Conservation (phyloP, 2,888 invertebrate species). For the Drosophila meridionalis region DNA sequence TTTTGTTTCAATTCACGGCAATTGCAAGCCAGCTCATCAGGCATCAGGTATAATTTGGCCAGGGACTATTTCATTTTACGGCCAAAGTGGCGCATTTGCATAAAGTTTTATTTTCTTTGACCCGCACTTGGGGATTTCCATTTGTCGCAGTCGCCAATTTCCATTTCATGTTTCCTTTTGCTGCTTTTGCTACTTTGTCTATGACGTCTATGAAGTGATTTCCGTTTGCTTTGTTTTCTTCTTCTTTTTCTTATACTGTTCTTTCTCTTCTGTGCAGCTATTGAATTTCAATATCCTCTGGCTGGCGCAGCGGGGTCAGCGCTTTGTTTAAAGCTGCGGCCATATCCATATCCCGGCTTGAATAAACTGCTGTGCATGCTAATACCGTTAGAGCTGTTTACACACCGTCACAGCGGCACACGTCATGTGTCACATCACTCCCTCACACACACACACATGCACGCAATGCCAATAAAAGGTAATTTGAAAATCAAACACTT, state of each 20-base stretch:
- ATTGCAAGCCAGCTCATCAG: slow-evolving; percentile 75
- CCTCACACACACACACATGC: slow-evolving; percentile 17
- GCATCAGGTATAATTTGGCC: slow-evolving; percentile 79
- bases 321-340: slow-evolving; percentile 46
- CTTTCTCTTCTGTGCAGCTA: slow-evolving; percentile 48
- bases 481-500: slow-evolving; percentile 82
- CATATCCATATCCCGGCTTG: slow-evolving; percentile 23
- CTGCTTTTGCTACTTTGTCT: slow-evolving; percentile 69
- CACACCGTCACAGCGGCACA: slow-evolving; percentile 33
- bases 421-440: slow-evolving; percentile 24
- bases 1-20: slow-evolving; percentile 80
- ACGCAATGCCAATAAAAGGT: slow-evolving; percentile 68
- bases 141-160: slow-evolving; percentile 54
- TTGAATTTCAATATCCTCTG: slow-evolving; percentile 72
- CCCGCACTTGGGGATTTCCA: slow-evolving; percentile 78
- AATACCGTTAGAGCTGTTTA: slow-evolving; percentile 53
- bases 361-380: slow-evolving; percentile 33
- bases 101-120: slow-evolving; percentile 81
- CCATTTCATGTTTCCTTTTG: slow-evolving; percentile 56
- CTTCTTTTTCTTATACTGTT: slow-evolving; percentile 59
- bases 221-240: slow-evolving; percentile 57
- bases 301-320: slow-evolving; percentile 14
- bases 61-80: slow-evolving; percentile 81
- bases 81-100: slow-evolving; percentile 80
- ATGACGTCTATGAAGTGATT: slow-evolving; percentile 30